Base-by-base conservation (phyloP, 1,140 invertebrate species). In the Trichonephila clavata region DNA sequence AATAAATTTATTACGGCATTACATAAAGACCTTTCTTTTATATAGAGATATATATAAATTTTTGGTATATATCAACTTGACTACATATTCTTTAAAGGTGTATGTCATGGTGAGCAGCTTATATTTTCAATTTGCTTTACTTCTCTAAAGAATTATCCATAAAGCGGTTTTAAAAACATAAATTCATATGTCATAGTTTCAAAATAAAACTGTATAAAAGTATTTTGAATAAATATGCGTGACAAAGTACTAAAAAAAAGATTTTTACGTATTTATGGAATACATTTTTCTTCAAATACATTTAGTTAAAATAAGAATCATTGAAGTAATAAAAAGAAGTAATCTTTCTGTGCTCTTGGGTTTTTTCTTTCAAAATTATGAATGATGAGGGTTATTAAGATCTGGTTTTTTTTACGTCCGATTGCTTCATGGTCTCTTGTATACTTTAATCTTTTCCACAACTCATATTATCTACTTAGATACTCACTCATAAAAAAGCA, bases 291-390 rank as follows among this genome's bases (percentile, higher is more conserved):
- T 59, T 59, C 57, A n/a, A 10, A 57, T 84, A 16, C 50, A n/a
- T 84, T 84, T 84, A 84, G 50, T 84, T 84, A 84, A 59, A 84
- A 84, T 84, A 84, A 84, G 57, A 84, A 43, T 84, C 81, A 84
- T 50, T 59, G 81, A 10, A 84, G 81, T 50, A 84, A 84, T 84
- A 84, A 84, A 84, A 84, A 84, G 39, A 21, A 59, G 43, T 16
- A 83, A 83, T 83, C 81, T 57, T 10, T 50, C 50, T 50, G 6
- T 50, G 50, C 50, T 50, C 20, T 20, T 84, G 24, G 57, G 20
- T 3, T 7, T 84, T 84, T 84, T n/a, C 81, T 84, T 84, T 59
- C 43, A 14, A 57, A 84, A 50, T 84, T 59, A 84, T 59, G 81
- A 84, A 59, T 59, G 81, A 84, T 84, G 81, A 84, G 27, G 81